Base-by-base conservation (phyloP, 1,140 invertebrate species). In the Saccostrea cuccullata region DNA sequence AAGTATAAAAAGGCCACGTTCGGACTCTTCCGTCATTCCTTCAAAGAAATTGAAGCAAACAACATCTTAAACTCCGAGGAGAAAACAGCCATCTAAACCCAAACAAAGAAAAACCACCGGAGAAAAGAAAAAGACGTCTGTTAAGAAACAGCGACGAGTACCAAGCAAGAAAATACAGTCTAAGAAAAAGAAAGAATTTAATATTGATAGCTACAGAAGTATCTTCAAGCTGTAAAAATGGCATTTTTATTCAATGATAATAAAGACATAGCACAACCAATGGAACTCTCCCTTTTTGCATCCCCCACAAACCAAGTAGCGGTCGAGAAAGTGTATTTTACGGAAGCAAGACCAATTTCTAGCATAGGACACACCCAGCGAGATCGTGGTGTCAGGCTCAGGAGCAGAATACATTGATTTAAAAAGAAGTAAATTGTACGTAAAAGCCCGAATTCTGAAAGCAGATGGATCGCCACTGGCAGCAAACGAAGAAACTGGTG, bases 331-430 rank as follows among this genome's bases (percentile, higher is more conserved):
- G 70, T 88, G 12, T 73, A 84, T n/a, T 88, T 85, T 47, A 85
- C 87, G 9, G 87, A 88, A 82, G 84, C 64, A 26, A 84, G 87
- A 82, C 84, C 87, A 8, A 85, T 88, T 20, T 88, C 87, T 20
- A 82, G 64, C 17, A 84, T 88, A 60, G 47, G 23, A 84, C 11
- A 84, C 64, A 30, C 89, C 90, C 11, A 73, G 67, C 17, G 85
- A 89, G 64, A 88, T 90, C 26, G 55, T 56, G 1, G 86, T 90
- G 9, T 82, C 86, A 0, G 87, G 87, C 0, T 82, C 70, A 26
- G 88, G 86, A 11, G 23, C 26, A 13, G 88, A 89, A 55, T 90
- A 90, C 86, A 85, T 89, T 12, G 90, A 90, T 85, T 26, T 90
- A 20, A 85, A 82, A 12, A 58, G 86, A 20, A 85, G 56, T 40